Evolutionary conservation across 2,888 invertebrate genomes (phyloP).

Genomic region (Amphimallon solstitiale): DNA sequence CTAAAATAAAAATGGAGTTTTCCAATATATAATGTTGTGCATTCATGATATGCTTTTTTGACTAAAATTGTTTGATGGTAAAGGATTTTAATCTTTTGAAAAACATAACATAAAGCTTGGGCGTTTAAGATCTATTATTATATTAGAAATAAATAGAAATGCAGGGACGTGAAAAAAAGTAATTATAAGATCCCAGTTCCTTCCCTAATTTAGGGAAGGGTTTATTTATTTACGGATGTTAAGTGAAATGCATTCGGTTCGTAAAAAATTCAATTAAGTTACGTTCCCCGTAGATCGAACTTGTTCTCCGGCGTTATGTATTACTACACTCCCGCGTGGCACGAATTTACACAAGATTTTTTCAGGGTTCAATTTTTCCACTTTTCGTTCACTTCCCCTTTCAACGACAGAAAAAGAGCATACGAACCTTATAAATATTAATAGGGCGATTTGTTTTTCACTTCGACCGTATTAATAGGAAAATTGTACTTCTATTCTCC

Average conservation of each 20-base stretch:
- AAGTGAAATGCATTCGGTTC: constrained; percentile 27
- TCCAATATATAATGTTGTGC: too few species aligned
- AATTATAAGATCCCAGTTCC: constrained; percentile 2
- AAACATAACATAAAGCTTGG: too few species aligned
- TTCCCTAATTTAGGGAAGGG: constrained; percentile 3
- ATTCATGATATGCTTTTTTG: too few species aligned
- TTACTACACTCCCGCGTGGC: constrained; percentile 18
- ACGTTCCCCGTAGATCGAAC: constrained; percentile 20
- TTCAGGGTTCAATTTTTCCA: constrained; percentile 15
- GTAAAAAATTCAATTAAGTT: constrained; percentile 34
- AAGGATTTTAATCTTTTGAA: too few species aligned
- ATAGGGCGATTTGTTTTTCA: constrained; percentile 18
- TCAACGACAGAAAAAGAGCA: constrained; percentile 11
- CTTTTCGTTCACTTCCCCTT: background rate
- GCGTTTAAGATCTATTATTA: too few species aligned
- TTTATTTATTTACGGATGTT: constrained; percentile 27
- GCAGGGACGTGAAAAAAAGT: background rate
- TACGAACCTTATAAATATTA: constrained; percentile 17
- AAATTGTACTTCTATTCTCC: background rate
- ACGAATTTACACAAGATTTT: constrained; percentile 31
- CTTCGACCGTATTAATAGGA: constrained; percentile 10
- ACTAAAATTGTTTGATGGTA: too few species aligned
- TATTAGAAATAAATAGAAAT: too few species aligned
- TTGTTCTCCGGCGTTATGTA: constrained; percentile 20
- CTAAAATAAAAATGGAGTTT: too few species aligned